Percentiles rank a stretch among this genome's conserved stretches.
Conservation (phyloP, 2,888 invertebrate genomes). For the Eudemis profundana region DNA sequence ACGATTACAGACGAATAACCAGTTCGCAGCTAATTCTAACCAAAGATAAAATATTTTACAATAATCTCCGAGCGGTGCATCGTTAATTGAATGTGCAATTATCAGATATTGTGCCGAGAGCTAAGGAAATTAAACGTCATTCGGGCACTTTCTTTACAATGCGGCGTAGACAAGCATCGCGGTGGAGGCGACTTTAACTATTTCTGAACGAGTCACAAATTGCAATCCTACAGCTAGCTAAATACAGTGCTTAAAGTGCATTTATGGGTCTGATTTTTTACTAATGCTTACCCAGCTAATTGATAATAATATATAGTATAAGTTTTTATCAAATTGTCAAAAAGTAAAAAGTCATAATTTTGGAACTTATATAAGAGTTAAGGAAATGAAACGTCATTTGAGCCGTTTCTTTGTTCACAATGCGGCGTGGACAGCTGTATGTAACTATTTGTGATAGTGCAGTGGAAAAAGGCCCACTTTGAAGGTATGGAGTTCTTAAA, state of each 20-base stretch:
- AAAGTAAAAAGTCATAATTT: no score
- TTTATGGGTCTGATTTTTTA: no score
- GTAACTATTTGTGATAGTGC: no score
- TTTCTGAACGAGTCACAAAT: constrained; percentile 22
- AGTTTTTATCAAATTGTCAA: no score
- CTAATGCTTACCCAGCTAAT: no score
- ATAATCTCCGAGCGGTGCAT: constrained; percentile 48
- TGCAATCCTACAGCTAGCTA: background rate
- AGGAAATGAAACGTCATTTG: no score
- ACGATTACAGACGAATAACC: background rate
- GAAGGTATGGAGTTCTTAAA: no score
- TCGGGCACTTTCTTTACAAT: constrained; percentile 78
- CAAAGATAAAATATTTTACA: constrained; percentile 9
- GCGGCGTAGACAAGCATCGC: constrained; percentile 33
- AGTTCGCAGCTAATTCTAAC: background rate
- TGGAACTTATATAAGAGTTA: no score
- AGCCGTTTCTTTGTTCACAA: no score
- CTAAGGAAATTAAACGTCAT: constrained; percentile 83
- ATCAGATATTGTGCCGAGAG: constrained; percentile 63
- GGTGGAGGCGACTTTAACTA: constrained; percentile 14
- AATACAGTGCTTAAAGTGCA: background rate
- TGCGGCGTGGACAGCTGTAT: no score
- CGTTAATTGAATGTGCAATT: constrained; percentile 71
- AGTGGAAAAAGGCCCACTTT: no score
- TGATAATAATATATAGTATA: no score